Evolutionary conservation across 2,888 invertebrate species (phyloP).

Genomic region (Melinaea menophilus): DNA sequence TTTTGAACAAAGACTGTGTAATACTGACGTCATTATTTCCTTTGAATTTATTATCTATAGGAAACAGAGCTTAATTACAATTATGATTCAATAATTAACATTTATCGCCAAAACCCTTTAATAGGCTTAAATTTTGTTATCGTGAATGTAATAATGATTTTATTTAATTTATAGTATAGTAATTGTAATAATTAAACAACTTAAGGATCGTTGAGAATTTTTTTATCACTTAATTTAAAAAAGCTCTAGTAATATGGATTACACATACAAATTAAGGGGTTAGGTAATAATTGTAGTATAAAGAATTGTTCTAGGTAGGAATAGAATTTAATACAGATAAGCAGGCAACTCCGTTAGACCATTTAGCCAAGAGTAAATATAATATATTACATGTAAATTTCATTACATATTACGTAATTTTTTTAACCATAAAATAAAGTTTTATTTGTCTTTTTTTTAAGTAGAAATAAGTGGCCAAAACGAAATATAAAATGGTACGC

Average conservation of each 20-base stretch:
- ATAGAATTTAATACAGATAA: too few species aligned
- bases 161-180: background rate
- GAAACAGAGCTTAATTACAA: background rate
- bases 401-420: background rate
- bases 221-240: background rate
- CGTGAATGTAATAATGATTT: background rate
- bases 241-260: too few species aligned
- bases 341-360: too few species aligned
- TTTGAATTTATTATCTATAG: constrained; percentile 4
- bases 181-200: background rate
- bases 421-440: background rate
- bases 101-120: background rate
- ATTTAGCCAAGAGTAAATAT: too few species aligned
- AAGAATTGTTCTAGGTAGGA: too few species aligned
- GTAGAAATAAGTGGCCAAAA: background rate
- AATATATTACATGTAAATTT: background rate
- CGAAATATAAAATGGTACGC: constrained; percentile 4
- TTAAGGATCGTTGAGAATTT: background rate
- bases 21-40: constrained; percentile 1
- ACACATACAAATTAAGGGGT: too few species aligned
- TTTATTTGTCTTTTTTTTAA: background rate
- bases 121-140: constrained; percentile 5
- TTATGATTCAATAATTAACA: background rate
- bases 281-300: too few species aligned
- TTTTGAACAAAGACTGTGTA: background rate